Conservation (phyloP, 2,797 vertebrate genomes). For the Phyllotis vaccarum region DNA sequence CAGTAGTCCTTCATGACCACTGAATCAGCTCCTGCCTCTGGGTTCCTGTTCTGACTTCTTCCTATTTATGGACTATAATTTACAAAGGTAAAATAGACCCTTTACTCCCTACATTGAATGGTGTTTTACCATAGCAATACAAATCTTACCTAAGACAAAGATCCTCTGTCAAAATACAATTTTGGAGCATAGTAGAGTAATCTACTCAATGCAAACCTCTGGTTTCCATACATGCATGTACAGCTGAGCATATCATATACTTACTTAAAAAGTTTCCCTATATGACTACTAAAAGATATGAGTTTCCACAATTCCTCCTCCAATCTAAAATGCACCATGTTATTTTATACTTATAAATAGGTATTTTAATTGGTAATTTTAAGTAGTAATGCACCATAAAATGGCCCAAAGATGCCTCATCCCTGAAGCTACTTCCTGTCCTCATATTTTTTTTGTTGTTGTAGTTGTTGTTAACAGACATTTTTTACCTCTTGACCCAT, state of each 20-base stretch:
- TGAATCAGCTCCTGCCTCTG: background rate
- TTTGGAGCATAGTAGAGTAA: background rate
- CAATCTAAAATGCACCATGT: background rate
- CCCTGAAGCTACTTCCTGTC: background rate
- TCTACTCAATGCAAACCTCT: background rate
- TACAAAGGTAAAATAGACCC: background rate
- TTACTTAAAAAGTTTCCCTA: background rate
- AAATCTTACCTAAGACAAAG: background rate
- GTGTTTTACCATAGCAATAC: background rate
- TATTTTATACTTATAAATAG: background rate
- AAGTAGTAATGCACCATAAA: background rate
- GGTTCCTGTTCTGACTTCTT: background rate
- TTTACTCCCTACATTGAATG: background rate
- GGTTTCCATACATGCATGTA: background rate
- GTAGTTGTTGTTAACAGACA: background rate
- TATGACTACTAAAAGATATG: background rate
- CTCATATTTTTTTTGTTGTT: background rate
- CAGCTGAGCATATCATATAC: background rate
- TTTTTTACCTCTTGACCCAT: background rate
- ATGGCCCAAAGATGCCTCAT: background rate
- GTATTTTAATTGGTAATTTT: constrained; percentile 6
- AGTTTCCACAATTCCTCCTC: background rate
- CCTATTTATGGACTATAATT: background rate
- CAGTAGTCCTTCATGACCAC: background rate
- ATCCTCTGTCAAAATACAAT: background rate